These are phyloP conservation scores for Noctua comes DNA, from an alignment of 2,888 invertebrate species.

Conservation along the genomic window DNA sequence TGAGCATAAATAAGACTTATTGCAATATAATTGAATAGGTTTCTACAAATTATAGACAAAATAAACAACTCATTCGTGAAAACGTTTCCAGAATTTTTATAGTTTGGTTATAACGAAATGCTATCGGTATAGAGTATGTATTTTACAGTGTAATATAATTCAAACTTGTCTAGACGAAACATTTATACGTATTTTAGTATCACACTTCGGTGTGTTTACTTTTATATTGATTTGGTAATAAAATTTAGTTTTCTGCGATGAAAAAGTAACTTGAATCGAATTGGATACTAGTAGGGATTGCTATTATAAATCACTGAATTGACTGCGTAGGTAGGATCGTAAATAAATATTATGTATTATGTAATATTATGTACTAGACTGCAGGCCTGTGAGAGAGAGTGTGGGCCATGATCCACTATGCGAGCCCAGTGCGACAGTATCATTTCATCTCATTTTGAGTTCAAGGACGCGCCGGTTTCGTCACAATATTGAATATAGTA, in stretches of 20 bases:
- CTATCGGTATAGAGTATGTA: conserved; percentile 29
- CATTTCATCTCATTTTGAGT: not conserved
- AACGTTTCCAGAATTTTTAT: conserved; percentile 21
- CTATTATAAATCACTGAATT: not conserved
- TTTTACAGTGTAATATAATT: conserved; percentile 50
- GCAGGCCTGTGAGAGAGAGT: too few species aligned
- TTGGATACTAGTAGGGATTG: not conserved
- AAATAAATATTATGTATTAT: not conserved
- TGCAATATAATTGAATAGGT: conserved; percentile 18
- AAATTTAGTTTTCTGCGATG: conserved; percentile 7
- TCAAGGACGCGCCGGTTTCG: not conserved
- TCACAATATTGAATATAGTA: too few species aligned
- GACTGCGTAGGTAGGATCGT: not conserved
- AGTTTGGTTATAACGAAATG: conserved; percentile 10
- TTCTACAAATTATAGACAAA: not conserved
- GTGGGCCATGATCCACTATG: not conserved
- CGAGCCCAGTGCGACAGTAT: not conserved
- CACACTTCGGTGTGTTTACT: conserved; percentile 24
- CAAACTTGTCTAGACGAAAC: conserved; percentile 52
- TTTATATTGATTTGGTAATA: conserved; percentile 39
- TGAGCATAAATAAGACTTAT: not conserved
- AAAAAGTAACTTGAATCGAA: not conserved
- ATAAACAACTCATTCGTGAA: not conserved
- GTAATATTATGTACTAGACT: too few species aligned
- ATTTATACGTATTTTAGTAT: conserved; percentile 59